A percentile compares a stretch with the other conserved stretches of the same genome.
Evolutionary conservation across 2,113 vertebrate genomes (phyloP).

Genomic region (Copsychus sechellarum): DNA sequence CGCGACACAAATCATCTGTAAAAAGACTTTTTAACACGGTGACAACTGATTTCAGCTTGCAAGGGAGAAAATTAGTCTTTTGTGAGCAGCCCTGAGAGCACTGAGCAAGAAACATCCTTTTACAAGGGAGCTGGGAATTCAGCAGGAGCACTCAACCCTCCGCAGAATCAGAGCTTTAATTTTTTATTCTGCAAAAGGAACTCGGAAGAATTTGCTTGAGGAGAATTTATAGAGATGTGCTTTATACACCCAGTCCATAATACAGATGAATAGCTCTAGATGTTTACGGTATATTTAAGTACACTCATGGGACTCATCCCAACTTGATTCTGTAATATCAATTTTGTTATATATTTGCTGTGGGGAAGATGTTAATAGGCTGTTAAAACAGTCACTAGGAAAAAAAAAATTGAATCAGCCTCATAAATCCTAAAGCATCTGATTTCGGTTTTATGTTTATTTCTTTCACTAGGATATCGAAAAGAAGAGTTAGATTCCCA

Average conservation of each 20-base stretch:
- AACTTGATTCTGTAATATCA: conserved; percentile 62
- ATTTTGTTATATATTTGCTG: conserved; percentile 49
- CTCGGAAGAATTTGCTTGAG: background rate
- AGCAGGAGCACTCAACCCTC: background rate
- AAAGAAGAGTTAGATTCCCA: conserved; percentile 30
- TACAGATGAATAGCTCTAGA: conserved; percentile 45
- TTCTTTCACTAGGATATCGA: conserved; percentile 16
- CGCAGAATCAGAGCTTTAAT: background rate
- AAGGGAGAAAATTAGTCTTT: conserved; percentile 36
- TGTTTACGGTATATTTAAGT: conserved; percentile 56
- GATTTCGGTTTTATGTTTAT: conserved; percentile 43
- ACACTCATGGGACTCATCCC: conserved; percentile 38
- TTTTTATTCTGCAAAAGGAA: conserved; percentile 13
- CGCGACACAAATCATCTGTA: conserved; percentile 32
- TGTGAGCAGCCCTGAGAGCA: conserved; percentile 28
- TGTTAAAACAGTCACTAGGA: conserved; percentile 51
- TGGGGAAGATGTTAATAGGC: conserved; percentile 67
- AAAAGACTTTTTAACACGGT: conserved; percentile 23
- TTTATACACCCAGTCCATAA: conserved; percentile 42
- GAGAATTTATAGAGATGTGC: conserved; percentile 18
- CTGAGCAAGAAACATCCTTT: conserved; percentile 20
- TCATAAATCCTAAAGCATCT: conserved; percentile 52
- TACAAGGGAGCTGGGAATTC: conserved; percentile 29
- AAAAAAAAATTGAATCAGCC: conserved; percentile 24
- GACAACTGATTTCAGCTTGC: conserved; percentile 29